A percentile compares a stretch with the other conserved stretches of the same genome.
Conservation (phyloP, 2,113 vertebrate species). For the Oryctolagus cuniculus region DNA sequence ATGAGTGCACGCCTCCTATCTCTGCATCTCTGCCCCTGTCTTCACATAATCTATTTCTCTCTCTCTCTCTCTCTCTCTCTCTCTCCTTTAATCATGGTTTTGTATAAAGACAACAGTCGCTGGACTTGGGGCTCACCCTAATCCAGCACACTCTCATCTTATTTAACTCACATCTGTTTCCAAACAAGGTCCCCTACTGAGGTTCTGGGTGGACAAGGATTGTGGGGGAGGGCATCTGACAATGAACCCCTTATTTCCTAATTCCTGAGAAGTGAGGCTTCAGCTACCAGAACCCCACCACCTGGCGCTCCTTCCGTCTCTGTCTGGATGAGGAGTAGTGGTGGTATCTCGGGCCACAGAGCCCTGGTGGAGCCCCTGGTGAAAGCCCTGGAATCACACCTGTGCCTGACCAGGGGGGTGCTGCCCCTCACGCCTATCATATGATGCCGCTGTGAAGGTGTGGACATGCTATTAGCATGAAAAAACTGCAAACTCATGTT, state of each 20-base stretch:
- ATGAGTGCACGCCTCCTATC: no score
- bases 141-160: neutral
- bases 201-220: neutral
- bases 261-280: neutral
- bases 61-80: no score
- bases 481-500: neutral
- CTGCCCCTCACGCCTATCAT: rapidly evolving
- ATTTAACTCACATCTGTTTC: neutral
- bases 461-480: neutral
- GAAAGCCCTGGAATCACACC: neutral
- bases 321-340: neutral
- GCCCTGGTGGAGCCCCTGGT: no score
- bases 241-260: neutral
- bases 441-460: rapidly evolving
- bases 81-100: neutral
- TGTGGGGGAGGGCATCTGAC: neutral
- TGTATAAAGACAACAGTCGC: neutral
- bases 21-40: neutral
- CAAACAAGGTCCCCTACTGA: neutral
- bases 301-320: neutral
- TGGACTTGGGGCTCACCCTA: neutral
- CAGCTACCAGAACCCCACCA: neutral
- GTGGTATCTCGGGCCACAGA: no score
- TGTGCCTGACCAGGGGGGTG: neutral
- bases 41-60: neutral